These are phyloP conservation scores for Caenorhabditis afra DNA, from an alignment of 2,888 invertebrate genomes.

Conservation along the genomic window DNA sequence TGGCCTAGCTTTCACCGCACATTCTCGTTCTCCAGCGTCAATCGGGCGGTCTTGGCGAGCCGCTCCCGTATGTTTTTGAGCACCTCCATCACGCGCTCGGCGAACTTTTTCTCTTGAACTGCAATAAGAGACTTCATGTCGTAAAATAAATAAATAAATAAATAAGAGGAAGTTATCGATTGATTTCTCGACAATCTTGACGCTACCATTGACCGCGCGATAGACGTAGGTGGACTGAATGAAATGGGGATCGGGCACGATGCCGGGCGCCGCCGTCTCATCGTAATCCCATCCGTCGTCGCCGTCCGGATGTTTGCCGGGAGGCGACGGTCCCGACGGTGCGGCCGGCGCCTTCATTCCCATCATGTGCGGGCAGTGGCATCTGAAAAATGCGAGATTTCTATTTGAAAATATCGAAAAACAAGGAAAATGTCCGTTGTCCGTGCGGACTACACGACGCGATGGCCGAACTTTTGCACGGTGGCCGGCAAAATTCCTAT, in stretches of 20 bases:
- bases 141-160: too few relatives aligned
- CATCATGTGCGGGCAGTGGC: slow-evolving; percentile 69
- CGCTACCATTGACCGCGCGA: slow-evolving; percentile 64
- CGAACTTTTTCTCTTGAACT: slow-evolving; percentile 62
- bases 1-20: too few relatives aligned
- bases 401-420: too few relatives aligned
- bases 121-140: too few relatives aligned
- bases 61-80: slow-evolving; percentile 60
- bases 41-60: slow-evolving; percentile 64
- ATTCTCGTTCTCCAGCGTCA: slow-evolving; percentile 77
- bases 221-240: slow-evolving; percentile 75
- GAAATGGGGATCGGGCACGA: slow-evolving; percentile 71
- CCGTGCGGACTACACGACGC: too few relatives aligned
- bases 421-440: too few relatives aligned
- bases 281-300: slow-evolving; percentile 69
- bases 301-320: slow-evolving; percentile 62
- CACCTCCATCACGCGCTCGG: slow-evolving; percentile 40
- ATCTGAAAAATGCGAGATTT: slow-evolving; percentile 57
- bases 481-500: too few relatives aligned
- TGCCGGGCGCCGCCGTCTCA: slow-evolving; percentile 65
- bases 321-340: slow-evolving; percentile 59
- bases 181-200: not conserved
- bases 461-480: too few relatives aligned
- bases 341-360: slow-evolving; percentile 48
- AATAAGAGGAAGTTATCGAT: too few relatives aligned